A percentile compares a stretch with the other conserved stretches of the same genome.
phyloP scores from a whole-genome alignment of 2,888 invertebrate genomes.

The Troilus luridus region DNA sequence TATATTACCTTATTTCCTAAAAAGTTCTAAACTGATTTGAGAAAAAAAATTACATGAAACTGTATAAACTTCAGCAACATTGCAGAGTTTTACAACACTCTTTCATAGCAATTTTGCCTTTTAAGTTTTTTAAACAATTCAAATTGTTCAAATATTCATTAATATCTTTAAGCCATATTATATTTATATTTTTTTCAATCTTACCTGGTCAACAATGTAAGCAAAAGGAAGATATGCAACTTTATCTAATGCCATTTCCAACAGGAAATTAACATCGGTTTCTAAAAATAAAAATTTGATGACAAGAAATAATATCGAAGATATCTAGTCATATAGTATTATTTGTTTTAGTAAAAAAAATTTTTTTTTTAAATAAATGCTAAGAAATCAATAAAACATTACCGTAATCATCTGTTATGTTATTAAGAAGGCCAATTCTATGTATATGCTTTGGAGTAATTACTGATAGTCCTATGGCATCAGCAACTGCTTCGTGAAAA shows the following conservation, averaged over 20 bases:
- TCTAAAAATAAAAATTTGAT: slow-evolving; percentile 69
- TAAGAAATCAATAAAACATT: slow-evolving; percentile 59
- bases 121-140: too few relatives aligned
- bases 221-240: slow-evolving; percentile 85
- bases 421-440: slow-evolving; percentile 79
- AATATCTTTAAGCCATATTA: too few relatives aligned
- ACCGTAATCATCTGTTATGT: slow-evolving; percentile 71
- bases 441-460: slow-evolving; percentile 83
- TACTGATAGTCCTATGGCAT: slow-evolving; percentile 83
- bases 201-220: slow-evolving; percentile 83
- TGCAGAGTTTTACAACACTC: too few relatives aligned
- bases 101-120: too few relatives aligned
- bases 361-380: slow-evolving; percentile 78
- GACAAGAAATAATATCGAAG: neutral
- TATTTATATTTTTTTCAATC: slow-evolving; percentile 48
- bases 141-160: too few relatives aligned
- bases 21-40: too few relatives aligned
- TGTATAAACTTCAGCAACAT: too few relatives aligned
- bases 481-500: slow-evolving; percentile 89
- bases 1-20: too few relatives aligned
- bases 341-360: slow-evolving; percentile 73
- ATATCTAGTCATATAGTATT: neutral
- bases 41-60: too few relatives aligned
- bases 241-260: slow-evolving; percentile 85
- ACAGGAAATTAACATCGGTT: slow-evolving; percentile 82